A percentile compares a stretch with the other conserved stretches of the same genome.
Conservation (phyloP, 2,113 vertebrate species). For the Gorilla gorilla region DNA sequence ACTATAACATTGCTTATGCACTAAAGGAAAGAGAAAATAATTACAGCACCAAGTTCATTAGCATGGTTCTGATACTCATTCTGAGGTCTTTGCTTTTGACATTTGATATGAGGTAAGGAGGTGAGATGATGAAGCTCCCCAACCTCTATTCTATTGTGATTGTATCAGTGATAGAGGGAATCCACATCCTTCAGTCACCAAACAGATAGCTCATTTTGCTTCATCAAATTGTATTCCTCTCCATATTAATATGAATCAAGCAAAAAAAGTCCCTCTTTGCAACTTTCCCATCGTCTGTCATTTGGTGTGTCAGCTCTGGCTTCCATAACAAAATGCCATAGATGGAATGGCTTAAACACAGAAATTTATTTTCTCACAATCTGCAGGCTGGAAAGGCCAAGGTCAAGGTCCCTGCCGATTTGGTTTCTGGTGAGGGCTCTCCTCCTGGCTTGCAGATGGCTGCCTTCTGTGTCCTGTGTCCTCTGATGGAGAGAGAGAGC, state of each 20-base stretch:
- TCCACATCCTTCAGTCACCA: not conserved
- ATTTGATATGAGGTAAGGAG: not conserved
- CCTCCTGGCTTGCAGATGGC: not conserved
- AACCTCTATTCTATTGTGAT: not conserved
- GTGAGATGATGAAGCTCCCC: not conserved
- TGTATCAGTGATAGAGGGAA: not conserved
- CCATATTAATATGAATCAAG: not conserved
- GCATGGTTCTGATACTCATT: not conserved
- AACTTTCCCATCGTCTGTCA: not conserved
- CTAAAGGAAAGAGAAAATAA: not conserved
- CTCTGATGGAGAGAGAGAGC: not conserved
- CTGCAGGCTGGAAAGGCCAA: not conserved
- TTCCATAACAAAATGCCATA: not conserved
- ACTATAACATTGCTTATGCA: not conserved
- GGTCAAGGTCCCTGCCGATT: too few species aligned
- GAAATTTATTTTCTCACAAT: not conserved
- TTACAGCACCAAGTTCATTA: not conserved
- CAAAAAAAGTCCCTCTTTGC: not conserved
- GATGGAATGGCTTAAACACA: not conserved
- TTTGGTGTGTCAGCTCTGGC: not conserved
- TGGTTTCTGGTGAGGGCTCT: not conserved
- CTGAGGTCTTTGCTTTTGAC: not conserved
- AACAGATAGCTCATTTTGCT: not conserved
- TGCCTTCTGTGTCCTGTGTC: not conserved
- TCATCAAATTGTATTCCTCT: not conserved